Conservation (phyloP, 2,888 invertebrate genomes). For the Cerceris rybyensis region DNA sequence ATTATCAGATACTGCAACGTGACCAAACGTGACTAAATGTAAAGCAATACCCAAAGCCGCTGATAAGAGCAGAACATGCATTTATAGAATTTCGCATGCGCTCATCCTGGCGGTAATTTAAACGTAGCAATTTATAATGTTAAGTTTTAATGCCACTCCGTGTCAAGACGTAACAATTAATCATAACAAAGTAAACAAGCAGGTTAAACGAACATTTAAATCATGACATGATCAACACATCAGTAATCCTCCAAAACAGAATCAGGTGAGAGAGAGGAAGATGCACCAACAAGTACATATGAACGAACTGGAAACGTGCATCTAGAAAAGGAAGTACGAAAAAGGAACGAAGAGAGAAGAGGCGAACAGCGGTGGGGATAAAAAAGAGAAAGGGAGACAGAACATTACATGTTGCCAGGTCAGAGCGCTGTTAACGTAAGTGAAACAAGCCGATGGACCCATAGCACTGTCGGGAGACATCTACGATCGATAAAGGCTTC, state of each 20-base stretch:
- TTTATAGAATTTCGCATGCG: neutral
- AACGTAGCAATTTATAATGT: neutral
- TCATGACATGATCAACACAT: too few relatives aligned
- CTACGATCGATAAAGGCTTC: conserved; percentile 77
- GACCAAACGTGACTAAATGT: too few relatives aligned
- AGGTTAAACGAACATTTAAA: too few relatives aligned
- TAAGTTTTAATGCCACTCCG: neutral
- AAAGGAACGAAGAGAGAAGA: neutral
- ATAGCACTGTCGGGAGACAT: conserved; percentile 69
- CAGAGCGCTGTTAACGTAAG: conserved; percentile 54
- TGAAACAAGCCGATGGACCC: conserved; percentile 59
- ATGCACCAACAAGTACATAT: neutral
- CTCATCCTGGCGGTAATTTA: conserved; percentile 3
- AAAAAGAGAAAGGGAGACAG: conserved; percentile 23
- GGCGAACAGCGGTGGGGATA: neutral
- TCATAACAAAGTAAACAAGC: too few relatives aligned
- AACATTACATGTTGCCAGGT: conserved; percentile 50
- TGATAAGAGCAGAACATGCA: neutral
- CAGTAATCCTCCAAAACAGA: neutral
- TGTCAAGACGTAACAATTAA: too few relatives aligned
- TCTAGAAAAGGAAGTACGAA: neutral
- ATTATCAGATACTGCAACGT: too few relatives aligned
- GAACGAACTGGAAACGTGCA: neutral
- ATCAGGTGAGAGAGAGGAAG: neutral
- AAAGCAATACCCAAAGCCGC: neutral